phyloP scores from a whole-genome alignment of 2,797 vertebrate genomes.

The Coendou prehensilis region DNA sequence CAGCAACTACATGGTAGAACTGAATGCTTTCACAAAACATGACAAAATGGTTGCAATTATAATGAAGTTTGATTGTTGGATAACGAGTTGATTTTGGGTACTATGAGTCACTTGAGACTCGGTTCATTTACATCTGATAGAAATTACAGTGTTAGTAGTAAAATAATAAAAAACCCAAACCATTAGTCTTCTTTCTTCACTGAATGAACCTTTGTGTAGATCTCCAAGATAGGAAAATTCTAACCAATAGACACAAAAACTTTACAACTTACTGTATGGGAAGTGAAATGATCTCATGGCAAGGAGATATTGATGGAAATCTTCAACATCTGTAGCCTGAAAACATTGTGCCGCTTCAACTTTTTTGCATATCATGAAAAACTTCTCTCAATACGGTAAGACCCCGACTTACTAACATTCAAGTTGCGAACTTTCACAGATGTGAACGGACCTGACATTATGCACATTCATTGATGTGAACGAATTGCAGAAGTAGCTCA shows the following conservation, averaged over 20 bases:
- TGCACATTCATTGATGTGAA: not conserved
- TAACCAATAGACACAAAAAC: not conserved
- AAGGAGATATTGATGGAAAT: conserved; percentile 6
- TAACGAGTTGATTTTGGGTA: conserved; percentile 57
- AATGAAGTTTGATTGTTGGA: conserved; percentile 48
- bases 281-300: conserved; percentile 51
- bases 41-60: conserved; percentile 34
- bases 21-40: conserved; percentile 27
- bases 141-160: conserved; percentile 20
- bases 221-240: conserved; percentile 35
- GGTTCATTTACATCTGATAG: conserved; percentile 73
- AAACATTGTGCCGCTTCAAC: not conserved
- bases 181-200: conserved; percentile 50
- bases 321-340: conserved; percentile 22
- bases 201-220: conserved; percentile 65
- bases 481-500: not conserved
- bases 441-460: not conserved
- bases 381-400: not conserved
- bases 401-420: not conserved
- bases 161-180: conserved; percentile 19
- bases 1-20: not conserved
- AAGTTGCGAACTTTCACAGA: not conserved
- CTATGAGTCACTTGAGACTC: conserved; percentile 66
- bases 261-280: not conserved
- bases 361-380: not conserved